Evolutionary conservation across 2,113 vertebrate genomes (phyloP), one percentile per base, ranked within the genome.

Genomic region (Chiloscyllium plagiosum): DNA sequence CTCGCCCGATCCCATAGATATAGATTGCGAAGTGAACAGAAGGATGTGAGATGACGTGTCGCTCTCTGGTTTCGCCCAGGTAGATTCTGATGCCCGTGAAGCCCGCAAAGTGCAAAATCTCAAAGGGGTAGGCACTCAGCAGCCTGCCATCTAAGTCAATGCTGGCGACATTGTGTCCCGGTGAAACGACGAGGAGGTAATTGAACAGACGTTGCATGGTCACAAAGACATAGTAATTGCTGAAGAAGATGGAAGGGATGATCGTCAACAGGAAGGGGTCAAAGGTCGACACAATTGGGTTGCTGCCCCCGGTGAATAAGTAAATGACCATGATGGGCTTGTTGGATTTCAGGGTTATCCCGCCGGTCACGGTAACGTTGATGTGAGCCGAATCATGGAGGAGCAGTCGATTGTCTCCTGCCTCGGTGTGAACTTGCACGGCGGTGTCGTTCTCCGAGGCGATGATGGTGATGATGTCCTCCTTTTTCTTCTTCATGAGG

Each of bases 401-500:
- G 4, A 66, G 4, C 4, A 8, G 5, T 3, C 6, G 7, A 4
- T 5, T 0, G 6, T 8, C 66, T 2, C 17, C 56, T 33, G 19
- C 2, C 3, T n/a, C 29, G 0, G 33, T 19, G 33, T 5, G 10
- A 22, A 92, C 66, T 2, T 37, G 37, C 13, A 92, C 61, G 4
- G 61, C 13, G 13, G 33, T 92, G 13, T 65, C 89, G 10, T 66
- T 37, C 13, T n/a, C 1, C 3, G 89, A 61, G 19, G 89, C n/a
- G 33, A 92, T 61, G 17, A 92, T 22, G 89, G 89, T 92, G 89
- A 92, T 92, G 89, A 92, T 8, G 33, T 92, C 89, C 61, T 22
- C 8, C 33, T 92, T 92, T 0, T 2, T 5, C 22, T 92, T 92
- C 33, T 37, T 65, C 61, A 92, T 92, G 15, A 92, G 20, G n/a